Conservation (phyloP, 1,140 invertebrate species). For the Bombus confusus region DNA sequence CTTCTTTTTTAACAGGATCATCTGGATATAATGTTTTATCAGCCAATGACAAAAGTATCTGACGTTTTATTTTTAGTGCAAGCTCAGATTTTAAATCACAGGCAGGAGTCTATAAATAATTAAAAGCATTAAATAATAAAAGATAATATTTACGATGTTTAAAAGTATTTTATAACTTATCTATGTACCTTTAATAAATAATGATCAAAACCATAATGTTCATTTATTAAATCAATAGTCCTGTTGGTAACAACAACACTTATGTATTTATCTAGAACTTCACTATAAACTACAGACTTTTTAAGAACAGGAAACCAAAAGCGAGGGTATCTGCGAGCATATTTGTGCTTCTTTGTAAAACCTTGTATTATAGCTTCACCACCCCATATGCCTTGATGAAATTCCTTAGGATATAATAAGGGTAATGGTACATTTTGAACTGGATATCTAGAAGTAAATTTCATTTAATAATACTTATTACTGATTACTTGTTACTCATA, state of each 20-base stretch:
- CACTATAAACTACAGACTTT: slow-evolving; percentile 94
- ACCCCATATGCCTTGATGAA: slow-evolving; percentile 95
- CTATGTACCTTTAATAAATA: slow-evolving; percentile 92
- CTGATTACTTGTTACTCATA: too few relatives aligned
- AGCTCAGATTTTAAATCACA: slow-evolving; percentile 93
- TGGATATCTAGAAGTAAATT: slow-evolving; percentile 79
- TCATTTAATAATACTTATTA: background rate
- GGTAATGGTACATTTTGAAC: slow-evolving; percentile 92
- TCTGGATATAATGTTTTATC: slow-evolving; percentile 89
- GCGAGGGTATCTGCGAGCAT: slow-evolving; percentile 86
- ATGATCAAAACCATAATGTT: slow-evolving; percentile 96
- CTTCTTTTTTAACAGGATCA: slow-evolving; percentile 87
- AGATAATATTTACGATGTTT: slow-evolving; percentile 8
- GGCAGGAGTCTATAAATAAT: slow-evolving; percentile 87
- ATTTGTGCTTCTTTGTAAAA: slow-evolving; percentile 87
- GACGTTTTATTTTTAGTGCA: slow-evolving; percentile 91
- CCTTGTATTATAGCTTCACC: slow-evolving; percentile 97
- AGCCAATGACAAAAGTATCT: slow-evolving; percentile 90
- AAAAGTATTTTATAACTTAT: slow-evolving; percentile 17
- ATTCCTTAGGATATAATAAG: slow-evolving; percentile 90
- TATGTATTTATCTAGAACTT: slow-evolving; percentile 95
- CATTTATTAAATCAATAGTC: slow-evolving; percentile 92
- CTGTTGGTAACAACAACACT: slow-evolving; percentile 91
- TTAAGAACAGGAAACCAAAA: slow-evolving; percentile 94
- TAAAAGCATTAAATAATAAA: background rate